Base-by-base conservation (phyloP, 2,888 invertebrate genomes). In the Oscheius onirici region DNA sequence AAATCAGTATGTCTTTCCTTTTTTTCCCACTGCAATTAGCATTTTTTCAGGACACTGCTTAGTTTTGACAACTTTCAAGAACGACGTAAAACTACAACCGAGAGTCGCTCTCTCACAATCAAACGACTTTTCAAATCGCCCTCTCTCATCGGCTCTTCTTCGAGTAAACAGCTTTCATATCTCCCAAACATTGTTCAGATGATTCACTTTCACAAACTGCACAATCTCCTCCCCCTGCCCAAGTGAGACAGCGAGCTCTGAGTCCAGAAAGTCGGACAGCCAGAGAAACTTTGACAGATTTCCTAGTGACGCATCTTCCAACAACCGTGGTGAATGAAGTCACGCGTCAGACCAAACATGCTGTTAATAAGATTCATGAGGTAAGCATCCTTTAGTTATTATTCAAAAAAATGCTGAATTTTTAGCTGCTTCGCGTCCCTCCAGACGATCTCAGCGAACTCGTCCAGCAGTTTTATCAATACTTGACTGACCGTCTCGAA, bases 391-490 rank as follows among this genome's bases (percentile, higher is more conserved):
- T 8, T 8, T 34, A 3, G 22, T 26, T 6, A 20, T 3, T 46
- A 46, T 17, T 46, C 46, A 15, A 15, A 15, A 46, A 17, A 20
- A 15, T 8, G 1, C 20, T 5, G 6, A 22, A 24, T n/a, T 22
- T 22, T 22, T 22, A 76, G 75, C 55, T 75, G 61, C 72, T 81
- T 26, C 69, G 75, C 20, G 28, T 81, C 34, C 24, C 72, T 3
- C 92, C 94, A 1, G 95, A 95, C 71, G 94, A 96, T 78, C 89
- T 95, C 41, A 94, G 95, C 0, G 95, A 95, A 86, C 90, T 93
- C 55, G 93, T 95, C 40, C 96, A 97, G 89, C 93, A 93, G 85
- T 94, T 94, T 87, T 99, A 97, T 88, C 93, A 92, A 89, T 91
- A 91, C 63, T 88, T 94, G 88, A 91, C 91, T 78, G 92, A 92